A percentile compares a stretch with the other conserved stretches of the same genome.
phyloP scores from a whole-genome alignment of 2,113 vertebrate species.

The Oreochromis spilurus region DNA sequence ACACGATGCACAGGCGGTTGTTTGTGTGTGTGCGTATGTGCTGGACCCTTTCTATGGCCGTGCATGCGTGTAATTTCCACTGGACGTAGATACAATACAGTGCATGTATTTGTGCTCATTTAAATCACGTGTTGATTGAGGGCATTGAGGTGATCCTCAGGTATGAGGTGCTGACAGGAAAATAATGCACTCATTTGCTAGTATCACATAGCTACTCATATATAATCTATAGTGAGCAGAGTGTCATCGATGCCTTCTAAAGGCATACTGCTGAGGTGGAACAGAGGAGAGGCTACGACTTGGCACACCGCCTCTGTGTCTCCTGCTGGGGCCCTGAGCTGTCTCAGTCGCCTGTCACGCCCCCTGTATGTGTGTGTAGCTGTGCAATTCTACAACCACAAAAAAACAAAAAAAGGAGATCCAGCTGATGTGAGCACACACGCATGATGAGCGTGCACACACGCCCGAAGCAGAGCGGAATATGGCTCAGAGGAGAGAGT shows the following conservation, averaged over 20 bases:
- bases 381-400: not conserved
- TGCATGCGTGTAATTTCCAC: not conserved
- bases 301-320: constrained; percentile 29
- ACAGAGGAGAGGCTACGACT: constrained; percentile 22
- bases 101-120: not conserved
- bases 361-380: not conserved
- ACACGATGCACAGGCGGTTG: not conserved
- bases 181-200: constrained; percentile 13
- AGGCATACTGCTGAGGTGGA: constrained; percentile 28
- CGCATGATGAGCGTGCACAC: not conserved
- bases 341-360: constrained; percentile 14
- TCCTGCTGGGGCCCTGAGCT: constrained; percentile 37
- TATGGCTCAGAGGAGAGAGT: constrained; percentile 44
- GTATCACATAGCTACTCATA: constrained; percentile 12
- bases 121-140: not conserved
- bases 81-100: not conserved
- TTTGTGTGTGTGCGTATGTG: not conserved
- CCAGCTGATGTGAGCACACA: not conserved
- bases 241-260: constrained; percentile 21
- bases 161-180: not conserved
- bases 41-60: not conserved
- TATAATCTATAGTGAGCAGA: constrained; percentile 7
- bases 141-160: not conserved
- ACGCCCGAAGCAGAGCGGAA: constrained; percentile 20
- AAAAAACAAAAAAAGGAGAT: not conserved